phyloP scores from a whole-genome alignment of 1,140 invertebrate genomes.

The Parasteatoda tepidariorum region DNA sequence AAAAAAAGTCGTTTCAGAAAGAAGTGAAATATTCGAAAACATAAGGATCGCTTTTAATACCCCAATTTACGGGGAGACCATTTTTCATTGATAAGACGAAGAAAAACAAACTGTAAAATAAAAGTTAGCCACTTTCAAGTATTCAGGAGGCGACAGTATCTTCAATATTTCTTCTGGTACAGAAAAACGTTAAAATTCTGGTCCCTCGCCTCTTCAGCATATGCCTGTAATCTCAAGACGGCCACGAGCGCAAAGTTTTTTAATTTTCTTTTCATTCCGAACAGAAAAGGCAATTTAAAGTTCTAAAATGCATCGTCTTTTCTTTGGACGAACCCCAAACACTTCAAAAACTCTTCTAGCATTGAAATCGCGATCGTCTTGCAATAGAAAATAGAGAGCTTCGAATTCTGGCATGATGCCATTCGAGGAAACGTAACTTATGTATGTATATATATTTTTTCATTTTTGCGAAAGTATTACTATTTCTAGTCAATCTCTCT shows the following conservation, averaged over 20 bases:
- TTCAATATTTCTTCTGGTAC: background rate
- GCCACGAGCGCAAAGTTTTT: background rate
- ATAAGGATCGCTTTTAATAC: too few species aligned
- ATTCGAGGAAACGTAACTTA: background rate
- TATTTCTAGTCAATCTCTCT: too few species aligned
- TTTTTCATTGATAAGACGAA: too few species aligned
- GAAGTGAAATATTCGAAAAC: too few species aligned
- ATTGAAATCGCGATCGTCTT: constrained; percentile 24
- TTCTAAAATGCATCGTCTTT: background rate
- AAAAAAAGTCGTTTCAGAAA: too few species aligned
- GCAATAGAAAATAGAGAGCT: background rate
- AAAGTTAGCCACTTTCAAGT: too few species aligned
- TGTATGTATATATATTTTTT: too few species aligned
- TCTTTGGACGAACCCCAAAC: background rate
- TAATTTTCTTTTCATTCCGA: background rate
- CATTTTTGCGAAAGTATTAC: too few species aligned
- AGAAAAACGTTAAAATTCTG: background rate
- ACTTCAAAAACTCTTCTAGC: constrained; percentile 14
- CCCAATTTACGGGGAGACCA: too few species aligned
- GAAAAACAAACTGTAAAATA: too few species aligned
- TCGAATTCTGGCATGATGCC: constrained; percentile 1
- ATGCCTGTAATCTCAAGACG: background rate
- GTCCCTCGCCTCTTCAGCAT: background rate
- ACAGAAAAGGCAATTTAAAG: constrained; percentile 10
- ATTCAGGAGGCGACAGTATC: background rate